These are phyloP conservation scores for Austrofundulus limnaeus DNA, from an alignment of 2,113 vertebrate genomes.

Conservation along the genomic window DNA sequence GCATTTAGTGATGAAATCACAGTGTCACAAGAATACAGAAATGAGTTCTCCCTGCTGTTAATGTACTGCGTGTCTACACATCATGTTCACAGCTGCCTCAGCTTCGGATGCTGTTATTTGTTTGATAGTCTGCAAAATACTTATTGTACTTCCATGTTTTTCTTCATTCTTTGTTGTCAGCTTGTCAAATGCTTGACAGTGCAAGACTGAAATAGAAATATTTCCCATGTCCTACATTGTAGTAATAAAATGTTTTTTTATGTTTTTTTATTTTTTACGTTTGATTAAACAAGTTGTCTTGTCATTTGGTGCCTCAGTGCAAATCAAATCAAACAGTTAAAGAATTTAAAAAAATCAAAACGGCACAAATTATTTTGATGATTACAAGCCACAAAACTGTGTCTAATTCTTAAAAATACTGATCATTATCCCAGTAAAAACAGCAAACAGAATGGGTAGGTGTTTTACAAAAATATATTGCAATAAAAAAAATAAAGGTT, in stretches of 20 bases:
- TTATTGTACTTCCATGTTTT: not conserved
- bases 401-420: not conserved
- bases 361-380: not conserved
- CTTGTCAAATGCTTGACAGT: not conserved
- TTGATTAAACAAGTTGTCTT: not conserved
- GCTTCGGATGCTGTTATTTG: constrained; percentile 8
- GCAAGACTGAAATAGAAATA: not conserved
- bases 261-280: not conserved
- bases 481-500: too few species aligned
- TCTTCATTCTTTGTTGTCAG: not conserved
- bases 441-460: too few species aligned
- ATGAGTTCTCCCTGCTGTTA: not conserved
- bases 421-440: too few species aligned
- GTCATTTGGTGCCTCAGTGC: not conserved
- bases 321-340: not conserved
- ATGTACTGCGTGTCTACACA: not conserved
- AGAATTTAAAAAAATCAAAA: not conserved
- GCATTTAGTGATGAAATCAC: not conserved
- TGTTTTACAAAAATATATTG: too few species aligned
- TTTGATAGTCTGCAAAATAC: not conserved
- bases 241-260: not conserved
- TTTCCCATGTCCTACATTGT: not conserved
- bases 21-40: not conserved
- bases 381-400: not conserved
- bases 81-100: not conserved